Evolutionary conservation across 2,113 vertebrate genomes (phyloP).

Genomic region (Pycnonotus jocosus): DNA sequence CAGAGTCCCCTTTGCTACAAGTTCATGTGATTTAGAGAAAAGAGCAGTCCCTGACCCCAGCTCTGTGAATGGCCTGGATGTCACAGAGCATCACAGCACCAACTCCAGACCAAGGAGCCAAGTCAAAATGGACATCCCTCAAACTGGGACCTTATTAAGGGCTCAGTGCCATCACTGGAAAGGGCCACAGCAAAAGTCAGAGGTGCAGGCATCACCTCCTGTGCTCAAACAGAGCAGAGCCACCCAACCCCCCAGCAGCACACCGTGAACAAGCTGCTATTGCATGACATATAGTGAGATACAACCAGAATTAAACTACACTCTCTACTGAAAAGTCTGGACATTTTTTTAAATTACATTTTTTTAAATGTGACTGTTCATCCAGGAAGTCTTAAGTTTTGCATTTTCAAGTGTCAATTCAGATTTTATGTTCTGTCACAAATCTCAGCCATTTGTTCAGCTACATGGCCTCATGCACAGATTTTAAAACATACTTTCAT

Average conservation of each 20-base stretch:
- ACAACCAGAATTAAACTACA: background rate
- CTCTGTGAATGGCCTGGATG: background rate
- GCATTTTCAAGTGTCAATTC: background rate
- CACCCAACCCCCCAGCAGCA: background rate
- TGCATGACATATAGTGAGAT: background rate
- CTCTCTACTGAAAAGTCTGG: background rate
- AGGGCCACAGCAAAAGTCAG: background rate
- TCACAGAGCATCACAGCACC: background rate
- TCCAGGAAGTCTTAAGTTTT: background rate
- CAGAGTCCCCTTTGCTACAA: background rate
- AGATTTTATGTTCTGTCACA: conserved; percentile 9
- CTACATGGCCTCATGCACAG: background rate
- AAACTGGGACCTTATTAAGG: background rate
- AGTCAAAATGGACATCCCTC: background rate
- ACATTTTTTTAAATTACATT: background rate
- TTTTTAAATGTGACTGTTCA: background rate
- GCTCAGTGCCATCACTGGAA: background rate
- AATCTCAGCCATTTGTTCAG: conserved; percentile 10
- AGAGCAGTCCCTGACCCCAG: background rate
- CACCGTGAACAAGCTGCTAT: background rate
- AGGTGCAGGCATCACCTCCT: background rate
- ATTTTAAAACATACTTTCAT: background rate
- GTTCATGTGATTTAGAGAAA: background rate
- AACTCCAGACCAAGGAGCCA: background rate
- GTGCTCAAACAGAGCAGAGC: background rate